These are phyloP conservation scores for Okamejei kenojei DNA, from an alignment of 2,797 vertebrate genomes.

Conservation along the genomic window DNA sequence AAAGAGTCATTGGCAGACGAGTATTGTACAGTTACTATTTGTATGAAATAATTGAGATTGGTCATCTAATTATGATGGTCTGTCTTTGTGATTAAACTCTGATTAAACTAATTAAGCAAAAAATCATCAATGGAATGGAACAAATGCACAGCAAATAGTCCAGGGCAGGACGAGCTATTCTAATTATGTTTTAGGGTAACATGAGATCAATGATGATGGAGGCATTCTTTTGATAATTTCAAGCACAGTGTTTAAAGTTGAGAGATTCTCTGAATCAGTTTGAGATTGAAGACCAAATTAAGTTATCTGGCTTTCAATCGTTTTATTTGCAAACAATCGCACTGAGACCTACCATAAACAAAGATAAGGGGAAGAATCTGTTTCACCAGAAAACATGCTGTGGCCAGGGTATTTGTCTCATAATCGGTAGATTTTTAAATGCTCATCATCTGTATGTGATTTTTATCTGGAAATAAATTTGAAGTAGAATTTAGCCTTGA, in stretches of 20 bases:
- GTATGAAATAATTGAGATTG: background rate
- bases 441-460: background rate
- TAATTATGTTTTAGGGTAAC: background rate
- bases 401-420: background rate
- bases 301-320: background rate
- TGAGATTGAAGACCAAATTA: background rate
- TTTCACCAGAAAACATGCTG: background rate
- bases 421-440: background rate
- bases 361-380: background rate
- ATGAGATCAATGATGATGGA: background rate
- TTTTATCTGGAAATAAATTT: constrained; percentile 28
- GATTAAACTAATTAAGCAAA: background rate
- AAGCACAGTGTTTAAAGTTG: background rate
- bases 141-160: background rate
- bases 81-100: background rate
- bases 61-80: background rate
- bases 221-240: too few relatives aligned
- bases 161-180: background rate
- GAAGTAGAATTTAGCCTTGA: background rate
- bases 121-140: background rate
- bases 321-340: background rate
- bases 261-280: background rate
- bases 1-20: background rate
- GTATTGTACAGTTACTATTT: background rate
- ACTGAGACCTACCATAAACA: background rate